Percentiles rank a stretch among this genome's conserved stretches.
These are phyloP conservation scores for Caerostris darwini DNA, from an alignment of 1,140 invertebrate species.

Conservation along the genomic window DNA sequence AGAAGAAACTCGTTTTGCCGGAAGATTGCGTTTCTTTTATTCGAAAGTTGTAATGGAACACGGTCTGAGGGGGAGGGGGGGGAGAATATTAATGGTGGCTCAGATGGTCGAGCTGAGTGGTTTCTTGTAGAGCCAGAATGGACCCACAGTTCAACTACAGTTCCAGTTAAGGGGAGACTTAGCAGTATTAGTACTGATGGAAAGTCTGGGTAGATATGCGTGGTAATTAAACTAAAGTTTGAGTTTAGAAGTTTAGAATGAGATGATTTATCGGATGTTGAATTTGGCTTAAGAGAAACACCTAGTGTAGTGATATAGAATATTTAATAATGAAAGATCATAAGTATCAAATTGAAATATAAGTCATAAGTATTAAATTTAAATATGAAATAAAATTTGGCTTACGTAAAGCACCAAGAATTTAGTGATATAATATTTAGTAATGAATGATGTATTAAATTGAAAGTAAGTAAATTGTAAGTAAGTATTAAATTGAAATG, in stretches of 20 bases:
- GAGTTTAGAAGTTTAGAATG: not conserved
- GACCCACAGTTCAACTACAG: not conserved
- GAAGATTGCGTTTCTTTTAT: constrained; percentile 55
- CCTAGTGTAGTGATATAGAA: not conserved
- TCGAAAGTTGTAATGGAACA: constrained; percentile 52
- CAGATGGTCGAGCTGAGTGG: constrained; percentile 37
- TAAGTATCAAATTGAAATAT: no score
- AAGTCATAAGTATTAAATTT: no score
- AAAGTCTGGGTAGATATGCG: not conserved
- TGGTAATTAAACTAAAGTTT: not conserved
- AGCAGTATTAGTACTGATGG: not conserved
- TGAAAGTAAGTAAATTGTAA: no score
- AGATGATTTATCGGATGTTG: no score
- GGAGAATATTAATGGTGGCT: constrained; percentile 48
- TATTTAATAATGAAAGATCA: no score
- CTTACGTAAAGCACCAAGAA: no score
- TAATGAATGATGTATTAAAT: no score
- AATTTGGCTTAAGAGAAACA: no score
- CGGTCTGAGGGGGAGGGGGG: not conserved
- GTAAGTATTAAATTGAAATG: no score
- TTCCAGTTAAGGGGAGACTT: not conserved
- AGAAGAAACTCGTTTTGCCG: constrained; percentile 28
- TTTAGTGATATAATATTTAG: no score
- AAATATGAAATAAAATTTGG: no score
- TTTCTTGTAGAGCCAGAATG: not conserved